These are phyloP conservation scores for Macrophya alboannulata DNA, from an alignment of 2,888 invertebrate species.

Conservation along the genomic window DNA sequence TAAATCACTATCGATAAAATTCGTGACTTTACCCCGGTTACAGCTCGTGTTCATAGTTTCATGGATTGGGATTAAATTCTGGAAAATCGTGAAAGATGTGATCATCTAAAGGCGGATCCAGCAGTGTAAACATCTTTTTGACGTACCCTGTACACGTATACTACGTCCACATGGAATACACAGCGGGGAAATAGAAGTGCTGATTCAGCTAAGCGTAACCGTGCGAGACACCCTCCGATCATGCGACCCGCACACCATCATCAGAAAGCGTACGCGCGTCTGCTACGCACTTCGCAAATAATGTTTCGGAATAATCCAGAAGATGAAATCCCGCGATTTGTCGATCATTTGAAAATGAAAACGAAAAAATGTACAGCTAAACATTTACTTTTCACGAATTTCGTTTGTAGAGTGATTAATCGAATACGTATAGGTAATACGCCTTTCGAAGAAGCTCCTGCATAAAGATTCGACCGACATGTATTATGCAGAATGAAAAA, in stretches of 20 bases:
- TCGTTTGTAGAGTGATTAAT: background rate
- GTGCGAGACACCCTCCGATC: constrained; percentile 71
- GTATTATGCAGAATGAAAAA: background rate
- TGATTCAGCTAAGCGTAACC: constrained; percentile 75
- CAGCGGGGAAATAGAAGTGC: constrained; percentile 60
- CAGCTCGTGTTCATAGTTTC: background rate
- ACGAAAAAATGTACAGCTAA: background rate
- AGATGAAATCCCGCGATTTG: constrained; percentile 22
- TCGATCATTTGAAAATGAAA: constrained; percentile 16
- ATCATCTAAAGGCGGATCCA: background rate
- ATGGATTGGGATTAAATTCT: background rate
- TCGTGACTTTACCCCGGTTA: background rate
- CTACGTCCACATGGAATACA: background rate
- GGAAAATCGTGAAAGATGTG: background rate
- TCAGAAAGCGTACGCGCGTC: constrained; percentile 21
- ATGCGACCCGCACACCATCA: constrained; percentile 24
- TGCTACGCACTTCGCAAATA: constrained; percentile 28
- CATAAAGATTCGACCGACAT: background rate
- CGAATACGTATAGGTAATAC: background rate
- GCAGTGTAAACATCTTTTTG: constrained; percentile 20
- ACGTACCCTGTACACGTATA: constrained; percentile 28
- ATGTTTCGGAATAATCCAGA: constrained; percentile 24
- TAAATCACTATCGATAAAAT: background rate
- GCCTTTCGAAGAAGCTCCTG: background rate
- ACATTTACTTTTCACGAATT: background rate